Base-by-base conservation (phyloP, 2,113 vertebrate genomes). In the Pterocles burchelli region DNA sequence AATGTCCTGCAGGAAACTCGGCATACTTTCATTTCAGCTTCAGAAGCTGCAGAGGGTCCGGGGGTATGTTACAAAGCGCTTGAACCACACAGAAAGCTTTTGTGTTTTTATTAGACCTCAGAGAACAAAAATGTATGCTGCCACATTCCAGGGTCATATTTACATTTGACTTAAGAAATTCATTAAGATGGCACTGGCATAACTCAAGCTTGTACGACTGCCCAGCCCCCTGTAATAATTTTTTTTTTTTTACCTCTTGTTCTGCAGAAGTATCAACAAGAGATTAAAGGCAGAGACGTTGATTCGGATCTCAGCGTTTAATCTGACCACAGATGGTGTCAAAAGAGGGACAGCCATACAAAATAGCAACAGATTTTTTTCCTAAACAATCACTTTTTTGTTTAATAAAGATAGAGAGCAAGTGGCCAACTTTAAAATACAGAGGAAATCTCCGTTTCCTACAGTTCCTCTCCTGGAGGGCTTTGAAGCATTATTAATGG, bases 271-370 rank as follows among this genome's bases (percentile, higher is more conserved):
- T 72, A 65, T 59, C 85, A 91, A 76, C 52, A 78, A 58, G 89
- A 93, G 92, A 94, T 97, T 88, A 91, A 67, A 65, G 0, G 2
- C 85, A 46, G 90, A 85, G 85, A 85, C 76, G 93, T 89, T 41
- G 66, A 43, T 89, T 91, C 74, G 58, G 73, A 94, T 67, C 78
- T 79, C 76, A 22, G 87, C 51, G 2, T 89, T 91, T 94, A 94
- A 78, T 96, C 92, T 89, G 92, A 57, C 88, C 91, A 89, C 95
- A 95, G 90, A 82, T 79, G 89, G 88, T 86, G 91, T 91, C 62
- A 94, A 93, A 94, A 94, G 55, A 72, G 90, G 66, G 78, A 63
- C 58, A 75, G 77, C 38, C 66, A 9, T 49, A 17, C 72, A 49
- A 93, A 94, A 92, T 43, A 75, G 61, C 43, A 61, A n/a, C 74